Percentiles rank a stretch among this genome's conserved stretches.
Conservation (phyloP, 2,113 vertebrate species). For the Choloepus hoffmanni region DNA sequence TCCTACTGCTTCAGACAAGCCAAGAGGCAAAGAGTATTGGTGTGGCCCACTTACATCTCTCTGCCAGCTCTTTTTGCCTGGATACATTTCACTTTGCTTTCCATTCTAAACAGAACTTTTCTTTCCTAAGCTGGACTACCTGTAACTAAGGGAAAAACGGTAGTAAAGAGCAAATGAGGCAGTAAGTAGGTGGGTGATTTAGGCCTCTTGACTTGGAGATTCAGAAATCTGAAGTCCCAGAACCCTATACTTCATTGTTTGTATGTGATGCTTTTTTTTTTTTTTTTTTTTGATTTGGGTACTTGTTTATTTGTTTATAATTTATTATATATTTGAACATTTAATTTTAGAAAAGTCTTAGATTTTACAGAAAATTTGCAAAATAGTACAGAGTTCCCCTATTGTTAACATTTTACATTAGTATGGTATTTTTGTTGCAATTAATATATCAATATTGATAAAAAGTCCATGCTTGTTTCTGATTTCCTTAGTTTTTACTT, state of each 20-base stretch:
- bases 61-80: conserved; percentile 2
- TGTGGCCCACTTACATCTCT: conserved; percentile 7
- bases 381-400: background rate
- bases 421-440: background rate
- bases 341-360: conserved; percentile 30
- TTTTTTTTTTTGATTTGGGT: background rate
- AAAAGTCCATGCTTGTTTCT: background rate
- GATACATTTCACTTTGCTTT: conserved; percentile 1
- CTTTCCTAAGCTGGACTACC: background rate
- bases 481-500: background rate
- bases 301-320: conserved; percentile 5
- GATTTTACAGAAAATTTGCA: background rate
- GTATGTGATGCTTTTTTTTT: background rate
- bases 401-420: background rate
- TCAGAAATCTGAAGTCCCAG: background rate
- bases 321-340: background rate
- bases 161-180: background rate
- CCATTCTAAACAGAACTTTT: background rate
- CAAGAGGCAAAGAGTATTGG: background rate
- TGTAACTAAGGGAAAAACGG: background rate
- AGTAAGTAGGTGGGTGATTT: background rate
- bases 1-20: background rate
- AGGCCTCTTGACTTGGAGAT: background rate
- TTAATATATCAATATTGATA: background rate
- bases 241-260: background rate